A percentile compares a stretch with the other conserved stretches of the same genome.
These are phyloP conservation scores for Ficedula albicollis DNA, from an alignment of 2,797 vertebrate genomes.

Conservation along the genomic window DNA sequence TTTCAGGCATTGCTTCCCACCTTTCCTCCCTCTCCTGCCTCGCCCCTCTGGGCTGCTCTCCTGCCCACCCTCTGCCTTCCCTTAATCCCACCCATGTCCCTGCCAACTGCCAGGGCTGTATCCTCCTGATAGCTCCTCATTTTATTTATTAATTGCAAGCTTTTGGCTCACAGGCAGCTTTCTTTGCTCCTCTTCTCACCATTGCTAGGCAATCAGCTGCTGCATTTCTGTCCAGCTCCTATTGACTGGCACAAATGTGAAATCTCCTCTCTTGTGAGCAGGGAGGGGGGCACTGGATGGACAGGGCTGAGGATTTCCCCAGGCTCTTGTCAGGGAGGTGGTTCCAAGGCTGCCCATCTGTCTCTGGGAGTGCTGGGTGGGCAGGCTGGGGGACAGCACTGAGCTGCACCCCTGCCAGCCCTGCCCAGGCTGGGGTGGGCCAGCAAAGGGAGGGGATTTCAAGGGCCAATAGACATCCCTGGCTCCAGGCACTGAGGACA, in stretches of 20 bases:
- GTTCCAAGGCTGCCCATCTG: fast-evolving
- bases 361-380: background rate
- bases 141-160: background rate
- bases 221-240: background rate
- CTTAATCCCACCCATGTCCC: background rate
- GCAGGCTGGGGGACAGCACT: background rate
- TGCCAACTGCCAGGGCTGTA: background rate
- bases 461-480: background rate
- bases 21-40: background rate
- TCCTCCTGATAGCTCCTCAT: background rate
- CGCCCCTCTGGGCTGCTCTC: background rate
- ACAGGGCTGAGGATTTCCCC: background rate
- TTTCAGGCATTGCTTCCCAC: background rate
- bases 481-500: background rate
- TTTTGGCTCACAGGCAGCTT: background rate
- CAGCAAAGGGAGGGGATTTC: background rate
- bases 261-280: background rate
- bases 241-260: background rate
- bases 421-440: background rate
- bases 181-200: background rate
- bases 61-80: background rate
- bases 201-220: background rate
- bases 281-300: background rate
- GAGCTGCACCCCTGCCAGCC: background rate
- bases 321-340: background rate